Evolutionary conservation across 2,113 vertebrate genomes (phyloP).

Genomic region (Elephas maximus): DNA sequence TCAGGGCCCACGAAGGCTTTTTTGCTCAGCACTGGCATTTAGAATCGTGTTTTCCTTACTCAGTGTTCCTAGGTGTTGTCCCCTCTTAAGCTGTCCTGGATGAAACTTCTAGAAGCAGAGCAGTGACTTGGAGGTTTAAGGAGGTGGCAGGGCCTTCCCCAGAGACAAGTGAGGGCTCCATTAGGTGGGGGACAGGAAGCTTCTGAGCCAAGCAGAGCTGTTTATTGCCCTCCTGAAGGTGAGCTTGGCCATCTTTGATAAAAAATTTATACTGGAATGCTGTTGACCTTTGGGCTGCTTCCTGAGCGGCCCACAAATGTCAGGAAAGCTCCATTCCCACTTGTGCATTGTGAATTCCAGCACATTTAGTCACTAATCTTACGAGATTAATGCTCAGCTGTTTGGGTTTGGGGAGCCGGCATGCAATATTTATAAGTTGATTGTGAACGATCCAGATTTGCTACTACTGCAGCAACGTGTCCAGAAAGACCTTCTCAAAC

Average conservation of each 20-base stretch:
- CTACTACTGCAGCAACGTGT: conserved; percentile 45
- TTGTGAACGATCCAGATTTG: conserved; percentile 45
- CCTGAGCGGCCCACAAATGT: conserved; percentile 60
- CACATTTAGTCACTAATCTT: conserved; percentile 63
- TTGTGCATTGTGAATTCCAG: conserved; percentile 69
- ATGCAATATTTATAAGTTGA: conserved; percentile 71
- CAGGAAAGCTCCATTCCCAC: conserved; percentile 31
- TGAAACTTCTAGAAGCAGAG: conserved; percentile 39
- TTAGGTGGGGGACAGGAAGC: neutral
- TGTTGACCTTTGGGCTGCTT: conserved; percentile 63
- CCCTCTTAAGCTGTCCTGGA: neutral
- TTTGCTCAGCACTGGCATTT: neutral
- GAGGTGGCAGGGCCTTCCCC: neutral
- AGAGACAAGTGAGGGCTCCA: neutral
- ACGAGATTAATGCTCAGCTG: conserved; percentile 73
- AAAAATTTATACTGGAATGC: conserved; percentile 79
- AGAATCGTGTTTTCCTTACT: conserved; percentile 40
- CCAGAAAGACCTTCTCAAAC: conserved; percentile 62
- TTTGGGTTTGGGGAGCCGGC: conserved; percentile 60
- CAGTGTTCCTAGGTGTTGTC: neutral
- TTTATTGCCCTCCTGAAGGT: conserved; percentile 72
- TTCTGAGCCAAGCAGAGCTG: neutral
- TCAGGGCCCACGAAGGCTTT: neutral
- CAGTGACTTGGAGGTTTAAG: neutral
- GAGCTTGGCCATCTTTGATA: conserved; percentile 73